Percentiles rank a stretch among this genome's conserved stretches.
phyloP scores from a whole-genome alignment of 2,888 invertebrate genomes.

The Mesodorylaimus sp. region DNA sequence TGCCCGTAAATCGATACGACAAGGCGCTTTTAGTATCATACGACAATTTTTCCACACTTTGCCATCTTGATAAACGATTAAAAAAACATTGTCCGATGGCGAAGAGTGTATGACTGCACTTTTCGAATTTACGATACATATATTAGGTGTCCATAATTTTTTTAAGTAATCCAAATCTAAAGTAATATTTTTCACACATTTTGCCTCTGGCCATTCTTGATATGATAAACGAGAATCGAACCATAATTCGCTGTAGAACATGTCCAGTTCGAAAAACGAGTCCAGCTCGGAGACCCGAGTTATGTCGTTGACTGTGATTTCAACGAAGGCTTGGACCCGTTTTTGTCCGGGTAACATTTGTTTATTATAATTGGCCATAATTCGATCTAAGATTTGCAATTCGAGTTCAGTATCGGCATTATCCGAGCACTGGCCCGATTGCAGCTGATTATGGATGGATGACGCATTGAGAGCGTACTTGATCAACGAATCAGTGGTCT shows the following conservation, averaged over 20 bases:
- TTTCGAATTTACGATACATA: slow-evolving; percentile 7
- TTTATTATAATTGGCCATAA: slow-evolving; percentile 8
- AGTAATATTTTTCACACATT: too few species aligned
- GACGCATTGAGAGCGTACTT: too few species aligned
- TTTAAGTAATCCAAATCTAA: slow-evolving; percentile 9
- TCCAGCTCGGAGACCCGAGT: slow-evolving; percentile 9
- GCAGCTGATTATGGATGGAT: too few species aligned
- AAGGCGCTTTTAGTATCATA: slow-evolving; percentile 9
- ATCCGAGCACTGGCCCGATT: too few species aligned
- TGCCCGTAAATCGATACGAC: slow-evolving; percentile 9
- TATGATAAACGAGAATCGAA: slow-evolving; percentile 6
- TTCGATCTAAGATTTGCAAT: too few species aligned
- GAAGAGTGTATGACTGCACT: slow-evolving; percentile 6
- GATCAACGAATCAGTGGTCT: too few species aligned
- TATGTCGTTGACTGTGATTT: slow-evolving; percentile 12
- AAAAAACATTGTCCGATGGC: slow-evolving; percentile 5
- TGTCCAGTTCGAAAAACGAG: slow-evolving; percentile 9
- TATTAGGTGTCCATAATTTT: slow-evolving; percentile 4
- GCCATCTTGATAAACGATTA: slow-evolving; percentile 9
- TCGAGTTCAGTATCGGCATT: too few species aligned
- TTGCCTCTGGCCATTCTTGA: too few species aligned
- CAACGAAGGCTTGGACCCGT: slow-evolving; percentile 5
- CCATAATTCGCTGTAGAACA: slow-evolving; percentile 11
- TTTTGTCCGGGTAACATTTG: neutral
- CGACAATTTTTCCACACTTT: slow-evolving; percentile 8